Conservation (phyloP, 2,888 invertebrate genomes). For the Amitus sp. region DNA sequence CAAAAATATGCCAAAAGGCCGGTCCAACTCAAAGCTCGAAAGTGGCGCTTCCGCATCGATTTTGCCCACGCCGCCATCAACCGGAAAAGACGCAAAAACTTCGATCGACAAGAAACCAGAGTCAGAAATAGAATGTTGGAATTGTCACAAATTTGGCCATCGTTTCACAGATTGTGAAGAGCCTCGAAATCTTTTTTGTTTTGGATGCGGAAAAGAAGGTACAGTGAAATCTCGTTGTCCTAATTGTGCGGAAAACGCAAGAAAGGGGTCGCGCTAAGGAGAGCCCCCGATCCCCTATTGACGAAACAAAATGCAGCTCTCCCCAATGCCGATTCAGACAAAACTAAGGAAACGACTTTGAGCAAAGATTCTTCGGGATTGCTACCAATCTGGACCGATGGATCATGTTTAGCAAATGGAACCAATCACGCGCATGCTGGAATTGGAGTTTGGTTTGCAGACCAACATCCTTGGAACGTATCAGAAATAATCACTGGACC, state of each 20-base stretch:
- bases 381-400: too few relatives aligned
- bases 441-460: background rate
- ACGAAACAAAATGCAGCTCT: background rate
- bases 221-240: background rate
- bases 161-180: background rate
- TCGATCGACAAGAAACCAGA: too few relatives aligned
- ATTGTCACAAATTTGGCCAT: background rate
- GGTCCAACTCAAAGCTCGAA: too few relatives aligned
- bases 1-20: too few relatives aligned
- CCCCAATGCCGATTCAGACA: background rate
- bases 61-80: too few relatives aligned
- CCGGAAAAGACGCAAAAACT: too few relatives aligned
- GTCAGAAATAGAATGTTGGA: background rate
- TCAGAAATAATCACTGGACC: background rate
- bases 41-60: too few relatives aligned
- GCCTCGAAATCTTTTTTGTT: background rate
- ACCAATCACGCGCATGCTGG: background rate
- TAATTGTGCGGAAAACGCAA: background rate
- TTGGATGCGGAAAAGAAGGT: background rate
- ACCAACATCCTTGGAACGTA: background rate
- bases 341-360: too few relatives aligned
- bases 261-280: background rate
- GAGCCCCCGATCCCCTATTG: background rate
- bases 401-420: too few relatives aligned
- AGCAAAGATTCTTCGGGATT: too few relatives aligned